A percentile compares a stretch with the other conserved stretches of the same genome.
phyloP scores from a whole-genome alignment of 2,113 vertebrate genomes.

The Tapirus terrestris region DNA sequence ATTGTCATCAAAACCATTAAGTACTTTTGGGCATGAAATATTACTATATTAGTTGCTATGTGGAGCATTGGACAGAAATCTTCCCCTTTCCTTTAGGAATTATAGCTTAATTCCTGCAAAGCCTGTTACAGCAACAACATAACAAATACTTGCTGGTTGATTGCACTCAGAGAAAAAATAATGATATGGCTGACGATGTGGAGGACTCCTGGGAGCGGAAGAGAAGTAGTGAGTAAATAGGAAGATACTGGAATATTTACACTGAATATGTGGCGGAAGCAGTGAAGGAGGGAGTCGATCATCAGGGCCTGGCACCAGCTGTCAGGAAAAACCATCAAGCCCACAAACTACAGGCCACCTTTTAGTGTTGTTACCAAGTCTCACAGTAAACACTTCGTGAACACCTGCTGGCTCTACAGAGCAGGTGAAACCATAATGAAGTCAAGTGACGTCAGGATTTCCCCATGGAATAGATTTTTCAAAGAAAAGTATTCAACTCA shows the following conservation, averaged over 20 bases:
- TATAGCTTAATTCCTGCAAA: slow-evolving; percentile 50
- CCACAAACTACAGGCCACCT: not conserved
- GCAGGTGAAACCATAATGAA: not conserved
- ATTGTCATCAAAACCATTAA: slow-evolving; percentile 30
- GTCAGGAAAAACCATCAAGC: not conserved
- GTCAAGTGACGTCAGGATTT: slow-evolving; percentile 16
- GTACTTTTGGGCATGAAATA: slow-evolving; percentile 23
- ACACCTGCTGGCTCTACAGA: not conserved
- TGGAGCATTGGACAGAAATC: not conserved
- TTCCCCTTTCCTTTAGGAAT: slow-evolving; percentile 44
- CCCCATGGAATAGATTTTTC: not conserved
- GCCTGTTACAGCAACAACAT: not conserved
- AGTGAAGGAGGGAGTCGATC: not conserved
- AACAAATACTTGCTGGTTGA: slow-evolving; percentile 13
- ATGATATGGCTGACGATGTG: not conserved
- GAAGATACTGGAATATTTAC: not conserved
- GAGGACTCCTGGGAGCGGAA: not conserved
- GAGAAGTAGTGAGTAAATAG: not conserved
- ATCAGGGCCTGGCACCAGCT: not conserved
- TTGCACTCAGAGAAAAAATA: not conserved
- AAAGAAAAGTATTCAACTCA: slow-evolving; percentile 40
- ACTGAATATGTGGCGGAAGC: not conserved
- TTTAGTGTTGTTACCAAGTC: not conserved
- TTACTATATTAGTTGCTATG: not conserved
- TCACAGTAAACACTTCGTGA: not conserved